These are phyloP conservation scores for Acanthurus tractus DNA, from an alignment of 2,797 vertebrate genomes.

Conservation along the genomic window DNA sequence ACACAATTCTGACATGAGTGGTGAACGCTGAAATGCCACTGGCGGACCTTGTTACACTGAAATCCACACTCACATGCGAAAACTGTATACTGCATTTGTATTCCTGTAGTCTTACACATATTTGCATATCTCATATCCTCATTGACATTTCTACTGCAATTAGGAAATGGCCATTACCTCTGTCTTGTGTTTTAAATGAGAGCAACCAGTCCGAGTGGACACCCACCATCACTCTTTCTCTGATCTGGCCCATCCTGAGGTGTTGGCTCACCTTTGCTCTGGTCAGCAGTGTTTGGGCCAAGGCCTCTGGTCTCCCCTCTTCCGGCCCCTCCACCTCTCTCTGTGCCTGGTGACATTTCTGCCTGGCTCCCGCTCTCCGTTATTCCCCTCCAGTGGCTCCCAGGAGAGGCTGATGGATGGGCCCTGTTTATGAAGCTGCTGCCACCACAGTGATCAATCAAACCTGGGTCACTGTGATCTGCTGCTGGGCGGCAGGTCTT, in stretches of 20 bases:
- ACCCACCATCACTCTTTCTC: constrained; percentile 35
- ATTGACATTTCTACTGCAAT: constrained; percentile 1
- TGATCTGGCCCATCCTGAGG: constrained; percentile 38
- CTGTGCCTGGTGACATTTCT: constrained; percentile 78
- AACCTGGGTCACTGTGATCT: constrained; percentile 71
- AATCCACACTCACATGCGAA: neutral
- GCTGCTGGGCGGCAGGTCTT: constrained; percentile 57
- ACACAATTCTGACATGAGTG: constrained; percentile 63
- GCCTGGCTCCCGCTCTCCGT: constrained; percentile 64
- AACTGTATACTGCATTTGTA: neutral
- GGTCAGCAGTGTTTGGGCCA: constrained; percentile 74
- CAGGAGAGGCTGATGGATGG: constrained; percentile 86
- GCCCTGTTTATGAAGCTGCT: constrained; percentile 86
- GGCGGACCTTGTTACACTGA: constrained; percentile 21
- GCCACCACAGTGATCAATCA: constrained; percentile 87
- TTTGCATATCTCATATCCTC: neutral
- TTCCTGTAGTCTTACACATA: neutral
- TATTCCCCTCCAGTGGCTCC: constrained; percentile 64
- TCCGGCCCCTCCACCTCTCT: constrained; percentile 46
- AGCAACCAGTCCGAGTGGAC: constrained; percentile 16
- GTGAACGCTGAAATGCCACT: constrained; percentile 64
- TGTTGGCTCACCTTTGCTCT: constrained; percentile 65
- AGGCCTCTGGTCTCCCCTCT: constrained; percentile 52
- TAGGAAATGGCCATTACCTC: neutral
- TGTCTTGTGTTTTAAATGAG: constrained; percentile 22